These are phyloP conservation scores for Macrobrachium rosenbergii DNA, from an alignment of 1,140 invertebrate species.

Conservation along the genomic window DNA sequence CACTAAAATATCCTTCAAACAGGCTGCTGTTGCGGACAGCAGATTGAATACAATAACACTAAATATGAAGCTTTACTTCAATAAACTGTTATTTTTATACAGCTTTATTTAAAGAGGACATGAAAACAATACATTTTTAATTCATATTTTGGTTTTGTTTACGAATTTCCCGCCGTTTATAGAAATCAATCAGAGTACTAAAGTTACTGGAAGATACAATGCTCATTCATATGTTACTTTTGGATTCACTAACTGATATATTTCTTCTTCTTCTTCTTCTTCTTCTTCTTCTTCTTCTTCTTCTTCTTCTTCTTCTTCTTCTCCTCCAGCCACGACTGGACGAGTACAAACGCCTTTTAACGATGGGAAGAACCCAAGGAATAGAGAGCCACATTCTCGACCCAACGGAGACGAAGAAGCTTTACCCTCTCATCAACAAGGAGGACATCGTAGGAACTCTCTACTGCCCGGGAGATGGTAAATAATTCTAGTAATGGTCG, in stretches of 20 bases:
- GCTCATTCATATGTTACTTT: too few species aligned
- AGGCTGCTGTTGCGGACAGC: too few species aligned
- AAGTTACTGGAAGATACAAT: too few species aligned
- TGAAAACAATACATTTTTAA: too few species aligned
- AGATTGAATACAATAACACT: too few species aligned
- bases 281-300: neutral
- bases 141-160: too few species aligned
- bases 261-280: neutral
- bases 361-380: constrained; percentile 81
- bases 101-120: too few species aligned
- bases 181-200: too few species aligned
- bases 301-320: neutral
- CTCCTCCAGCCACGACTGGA: constrained; percentile 78
- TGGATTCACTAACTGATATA: neutral
- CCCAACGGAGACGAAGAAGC: constrained; percentile 78
- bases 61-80: too few species aligned
- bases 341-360: constrained; percentile 87
- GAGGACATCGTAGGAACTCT: constrained; percentile 81
- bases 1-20: too few species aligned
- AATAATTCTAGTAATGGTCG: neutral
- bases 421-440: constrained; percentile 83
- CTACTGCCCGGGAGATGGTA: constrained; percentile 82
- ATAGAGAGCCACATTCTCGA: constrained; percentile 82
- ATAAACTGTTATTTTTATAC: too few species aligned
- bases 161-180: too few species aligned